Conservation (phyloP, 2,797 vertebrate species). For the Silurus lanzhouensis region DNA sequence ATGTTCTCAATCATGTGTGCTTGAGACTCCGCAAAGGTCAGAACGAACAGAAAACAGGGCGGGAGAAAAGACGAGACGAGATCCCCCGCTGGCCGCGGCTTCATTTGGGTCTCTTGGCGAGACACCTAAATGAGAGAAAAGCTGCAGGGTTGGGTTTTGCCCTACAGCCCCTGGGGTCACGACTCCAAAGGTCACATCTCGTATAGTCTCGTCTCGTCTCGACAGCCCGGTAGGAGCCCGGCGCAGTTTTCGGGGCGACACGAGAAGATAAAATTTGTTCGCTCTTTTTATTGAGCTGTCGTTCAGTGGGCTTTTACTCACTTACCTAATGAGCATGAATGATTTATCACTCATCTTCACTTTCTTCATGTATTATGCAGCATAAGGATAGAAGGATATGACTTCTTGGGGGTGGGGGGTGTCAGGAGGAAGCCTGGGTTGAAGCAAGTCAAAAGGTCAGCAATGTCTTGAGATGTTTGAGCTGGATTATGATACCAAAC, state of each 20-base stretch:
- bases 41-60: slow-evolving; percentile 10
- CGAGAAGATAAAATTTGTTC: slow-evolving; percentile 56
- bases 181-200: slow-evolving; percentile 67
- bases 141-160: background rate
- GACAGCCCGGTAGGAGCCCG: slow-evolving; percentile 55
- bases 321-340: slow-evolving; percentile 67
- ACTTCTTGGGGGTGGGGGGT: background rate
- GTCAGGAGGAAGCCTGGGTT: slow-evolving; percentile 1
- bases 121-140: slow-evolving; percentile 14
- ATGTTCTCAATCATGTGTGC: slow-evolving; percentile 37
- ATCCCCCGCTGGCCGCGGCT: slow-evolving; percentile 8
- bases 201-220: slow-evolving; percentile 41
- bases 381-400: slow-evolving; percentile 25
- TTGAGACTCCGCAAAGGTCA: slow-evolving; percentile 48
- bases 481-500: slow-evolving; percentile 71
- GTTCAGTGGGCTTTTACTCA: slow-evolving; percentile 55
- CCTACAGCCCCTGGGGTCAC: slow-evolving; percentile 53
- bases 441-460: slow-evolving; percentile 23
- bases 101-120: slow-evolving; percentile 34
- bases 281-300: slow-evolving; percentile 47
- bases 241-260: slow-evolving; percentile 56
- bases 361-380: slow-evolving; percentile 69
- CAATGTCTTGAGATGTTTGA: slow-evolving; percentile 62
- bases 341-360: slow-evolving; percentile 64
- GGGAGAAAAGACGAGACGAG: slow-evolving; percentile 12